Base-by-base conservation (phyloP, 53 echinoderm and acorn worm species). In the Temnopleurus reevesii region DNA sequence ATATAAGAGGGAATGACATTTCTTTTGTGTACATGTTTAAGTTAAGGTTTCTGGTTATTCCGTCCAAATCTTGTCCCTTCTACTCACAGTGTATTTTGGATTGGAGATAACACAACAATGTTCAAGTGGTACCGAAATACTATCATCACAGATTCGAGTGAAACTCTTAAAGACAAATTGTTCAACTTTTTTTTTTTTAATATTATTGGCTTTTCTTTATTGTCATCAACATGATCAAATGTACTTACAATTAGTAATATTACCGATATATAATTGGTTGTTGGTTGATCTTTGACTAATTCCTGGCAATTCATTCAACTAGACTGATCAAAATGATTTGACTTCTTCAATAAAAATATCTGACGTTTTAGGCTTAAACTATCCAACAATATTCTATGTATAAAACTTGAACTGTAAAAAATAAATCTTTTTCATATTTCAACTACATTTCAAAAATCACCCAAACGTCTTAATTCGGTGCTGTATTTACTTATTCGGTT, bases 141-240 rank as follows among this genome's bases (percentile, higher is more conserved):
- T n/a, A n/a, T n/a, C n/a, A n/a, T n/a, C n/a, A n/a, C n/a, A n/a
- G n/a, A n/a, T n/a, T n/a, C n/a, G n/a, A n/a, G n/a, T n/a, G n/a
- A n/a, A n/a, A n/a, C n/a, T n/a, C n/a, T n/a, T n/a, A n/a, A n/a
- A n/a, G n/a, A n/a, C n/a, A n/a, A n/a, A n/a, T n/a, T n/a, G n/a
- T n/a, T n/a, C n/a, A n/a, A n/a, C n/a, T n/a, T n/a, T n/a, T n/a
- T n/a, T n/a, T n/a, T 38, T 41, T 71, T 7, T 71, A n/a, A 41
- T 41, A 71, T 71, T 41, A 71, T 41, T n/a, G 43, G 23, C 43
- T n/a, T 63, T 33, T 29, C 63, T 31, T 71, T 71, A 71, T 71
- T 41, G 21, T 71, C 41, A n/a, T n/a, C n/a, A n/a, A n/a, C n/a
- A n/a, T n/a, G n/a, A 71, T 71, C 71, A 43, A 71, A 71, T 71